Evolutionary conservation across 2,888 invertebrate species (phyloP), one percentile per base, ranked within the genome.

Genomic region (Anoncus sp.): DNA sequence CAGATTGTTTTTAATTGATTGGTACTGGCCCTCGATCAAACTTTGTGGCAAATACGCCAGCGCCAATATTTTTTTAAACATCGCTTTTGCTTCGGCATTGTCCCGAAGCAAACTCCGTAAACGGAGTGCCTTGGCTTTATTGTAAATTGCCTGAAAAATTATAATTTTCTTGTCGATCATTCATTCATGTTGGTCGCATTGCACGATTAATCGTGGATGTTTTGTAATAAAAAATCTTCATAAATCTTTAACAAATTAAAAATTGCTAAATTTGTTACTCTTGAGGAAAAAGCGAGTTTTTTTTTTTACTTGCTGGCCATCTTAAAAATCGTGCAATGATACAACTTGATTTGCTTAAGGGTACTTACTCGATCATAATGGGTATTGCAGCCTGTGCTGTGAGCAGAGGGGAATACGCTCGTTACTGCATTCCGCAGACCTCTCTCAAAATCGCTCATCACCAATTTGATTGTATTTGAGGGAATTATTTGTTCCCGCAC

Each of bases 381-480:
- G 10, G 45, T 55, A 14, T 73, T 73, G 35, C 65, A 73, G 4
- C 65, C 73, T 12, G 65, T 47, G 20, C 47, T 49, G 14, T 35
- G 66, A n/a, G 66, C 74, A 14, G n/a, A 16, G 22, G 27, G 1
- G 14, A 66, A 74, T 2, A 66, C 51, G 9, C n/a, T 7, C 4
- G 40, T 45, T 27, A 74, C 20, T 12, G 74, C 74, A 20, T 66
- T 74, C 2, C 66, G 74, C 40, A 74, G 18, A 18, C 18, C 66
- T 14, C 59, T 22, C n/a, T 66, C 74, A 6, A 74, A 74, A 27
- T 74, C 66, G n/a, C 16, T 74, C 66, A 74, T 74, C 14, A 27
- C 38, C 1, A 74, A 40, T 20, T 14, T 59, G 2, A 74, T 18
- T 9, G 20, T 27, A 5, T 49, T 59, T 3, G 51, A 10, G 6